Conservation (phyloP, 1,140 invertebrate species). For the Drosophila carrolli region DNA sequence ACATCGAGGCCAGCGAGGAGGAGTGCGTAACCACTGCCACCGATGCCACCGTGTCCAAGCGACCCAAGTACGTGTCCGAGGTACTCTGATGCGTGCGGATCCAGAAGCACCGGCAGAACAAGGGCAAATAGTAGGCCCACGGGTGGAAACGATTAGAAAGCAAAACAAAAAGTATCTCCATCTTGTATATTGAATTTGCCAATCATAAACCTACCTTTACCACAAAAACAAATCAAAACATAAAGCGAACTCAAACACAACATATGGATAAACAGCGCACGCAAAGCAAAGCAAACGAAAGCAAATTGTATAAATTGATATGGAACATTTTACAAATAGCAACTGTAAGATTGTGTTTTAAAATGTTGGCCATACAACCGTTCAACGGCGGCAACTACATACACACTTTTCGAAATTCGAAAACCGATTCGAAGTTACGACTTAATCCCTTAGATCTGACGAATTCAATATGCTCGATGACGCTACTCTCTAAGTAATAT, state of each 20-base stretch:
- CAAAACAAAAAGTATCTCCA: constrained; percentile 76
- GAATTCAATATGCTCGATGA: constrained; percentile 83
- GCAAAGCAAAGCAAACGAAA: constrained; percentile 18
- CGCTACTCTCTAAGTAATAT: constrained; percentile 83
- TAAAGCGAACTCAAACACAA: constrained; percentile 9
- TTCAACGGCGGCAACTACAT: constrained; percentile 52
- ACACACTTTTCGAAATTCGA: constrained; percentile 46
- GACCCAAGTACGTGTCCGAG: constrained; percentile 80
- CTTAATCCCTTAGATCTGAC: constrained; percentile 65
- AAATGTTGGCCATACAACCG: constrained; percentile 59
- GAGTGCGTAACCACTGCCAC: constrained; percentile 63
- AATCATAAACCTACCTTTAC: constrained; percentile 32
- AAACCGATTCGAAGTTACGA: constrained; percentile 32
- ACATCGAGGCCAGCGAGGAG: constrained; percentile 76
- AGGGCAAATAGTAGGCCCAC: constrained; percentile 66
- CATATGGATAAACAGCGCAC: constrained; percentile 19
- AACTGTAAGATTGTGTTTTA: constrained; percentile 73
- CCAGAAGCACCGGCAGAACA: constrained; percentile 66
- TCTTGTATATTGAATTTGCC: constrained; percentile 83
- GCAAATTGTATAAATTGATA: constrained; percentile 50
- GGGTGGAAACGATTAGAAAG: constrained; percentile 31
- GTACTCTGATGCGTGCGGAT: constrained; percentile 84
- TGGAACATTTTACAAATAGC: constrained; percentile 56
- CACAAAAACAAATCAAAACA: constrained; percentile 29
- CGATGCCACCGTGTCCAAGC: constrained; percentile 64